Evolutionary conservation across 1,140 invertebrate genomes (phyloP).

Genomic region (Drosophila parvula): DNA sequence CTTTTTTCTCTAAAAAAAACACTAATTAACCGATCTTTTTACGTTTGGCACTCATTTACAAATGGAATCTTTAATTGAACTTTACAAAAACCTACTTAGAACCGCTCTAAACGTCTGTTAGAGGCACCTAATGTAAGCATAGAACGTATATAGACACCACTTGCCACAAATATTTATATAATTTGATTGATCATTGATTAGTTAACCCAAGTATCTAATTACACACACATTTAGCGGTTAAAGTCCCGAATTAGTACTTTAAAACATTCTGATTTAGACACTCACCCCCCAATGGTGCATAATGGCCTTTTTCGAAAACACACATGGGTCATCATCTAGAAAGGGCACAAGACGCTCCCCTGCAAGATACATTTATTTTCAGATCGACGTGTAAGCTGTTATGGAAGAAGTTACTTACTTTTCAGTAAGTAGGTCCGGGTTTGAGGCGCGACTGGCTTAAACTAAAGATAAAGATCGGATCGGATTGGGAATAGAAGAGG

Average conservation of each 20-base stretch:
- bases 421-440: conserved; percentile 7
- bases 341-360: conserved; percentile 15
- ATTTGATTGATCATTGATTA: conserved; percentile 7
- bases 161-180: background rate
- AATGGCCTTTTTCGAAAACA: conserved; percentile 31
- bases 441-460: background rate
- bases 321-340: conserved; percentile 22
- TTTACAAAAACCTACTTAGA: conserved; percentile 13
- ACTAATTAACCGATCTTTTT: conserved; percentile 9
- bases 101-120: conserved; percentile 34
- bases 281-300: conserved; percentile 63
- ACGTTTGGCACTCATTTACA: conserved; percentile 24
- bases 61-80: conserved; percentile 7
- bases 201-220: conserved; percentile 7
- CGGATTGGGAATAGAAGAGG: background rate
- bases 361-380: conserved; percentile 1
- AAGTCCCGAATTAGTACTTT: background rate
- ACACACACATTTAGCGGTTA: conserved; percentile 1
- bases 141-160: conserved; percentile 20
- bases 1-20: background rate
- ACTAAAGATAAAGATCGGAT: background rate
- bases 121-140: conserved; percentile 31
- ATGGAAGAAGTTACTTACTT: conserved; percentile 15
- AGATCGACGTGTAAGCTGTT: background rate
- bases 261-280: background rate